These are phyloP conservation scores for Aulostomus chinensis DNA, from an alignment of 2,797 vertebrate genomes.

Conservation along the genomic window DNA sequence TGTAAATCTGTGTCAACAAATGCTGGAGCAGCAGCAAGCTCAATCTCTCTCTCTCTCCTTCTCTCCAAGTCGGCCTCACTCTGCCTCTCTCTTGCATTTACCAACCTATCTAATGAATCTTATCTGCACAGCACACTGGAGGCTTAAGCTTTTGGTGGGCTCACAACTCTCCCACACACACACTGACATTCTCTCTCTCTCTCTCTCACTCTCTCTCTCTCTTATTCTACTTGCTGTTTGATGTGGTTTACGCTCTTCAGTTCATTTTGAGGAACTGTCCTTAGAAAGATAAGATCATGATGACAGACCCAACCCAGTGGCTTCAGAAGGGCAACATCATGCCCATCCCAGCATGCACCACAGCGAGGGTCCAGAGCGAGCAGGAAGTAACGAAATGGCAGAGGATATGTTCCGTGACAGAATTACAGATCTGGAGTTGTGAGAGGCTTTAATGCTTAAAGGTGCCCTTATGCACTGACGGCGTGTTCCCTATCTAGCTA, in stretches of 20 bases:
- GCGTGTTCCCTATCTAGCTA: conserved; percentile 47
- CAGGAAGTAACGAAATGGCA: conserved; percentile 43
- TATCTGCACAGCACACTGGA: conserved; percentile 75
- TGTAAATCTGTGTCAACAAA: conserved; percentile 81
- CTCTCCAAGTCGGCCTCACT: conserved; percentile 22
- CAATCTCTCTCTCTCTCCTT: conserved; percentile 43
- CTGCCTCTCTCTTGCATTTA: conserved; percentile 65
- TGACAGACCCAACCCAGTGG: conserved; percentile 43
- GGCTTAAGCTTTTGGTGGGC: conserved; percentile 77
- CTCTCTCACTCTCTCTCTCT: conserved; percentile 37
- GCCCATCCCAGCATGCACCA: conserved; percentile 39
- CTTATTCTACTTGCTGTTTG: conserved; percentile 49
- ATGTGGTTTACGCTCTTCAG: conserved; percentile 58
- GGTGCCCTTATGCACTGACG: conserved; percentile 51
- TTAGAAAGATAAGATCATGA: conserved; percentile 59
- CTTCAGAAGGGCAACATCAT: conserved; percentile 51
- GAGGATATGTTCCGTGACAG: conserved; percentile 60
- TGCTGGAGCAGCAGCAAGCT: conserved; percentile 68
- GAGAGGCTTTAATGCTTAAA: conserved; percentile 59
- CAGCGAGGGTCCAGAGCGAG: conserved; percentile 28
- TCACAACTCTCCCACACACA: conserved; percentile 62
- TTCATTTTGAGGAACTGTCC: conserved; percentile 68
- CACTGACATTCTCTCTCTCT: conserved; percentile 25
- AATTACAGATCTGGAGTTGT: conserved; percentile 52
- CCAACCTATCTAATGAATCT: conserved; percentile 80